These are phyloP conservation scores for Benthosema pterotum DNA, from an alignment of 2,797 vertebrate species.

Conservation along the genomic window DNA sequence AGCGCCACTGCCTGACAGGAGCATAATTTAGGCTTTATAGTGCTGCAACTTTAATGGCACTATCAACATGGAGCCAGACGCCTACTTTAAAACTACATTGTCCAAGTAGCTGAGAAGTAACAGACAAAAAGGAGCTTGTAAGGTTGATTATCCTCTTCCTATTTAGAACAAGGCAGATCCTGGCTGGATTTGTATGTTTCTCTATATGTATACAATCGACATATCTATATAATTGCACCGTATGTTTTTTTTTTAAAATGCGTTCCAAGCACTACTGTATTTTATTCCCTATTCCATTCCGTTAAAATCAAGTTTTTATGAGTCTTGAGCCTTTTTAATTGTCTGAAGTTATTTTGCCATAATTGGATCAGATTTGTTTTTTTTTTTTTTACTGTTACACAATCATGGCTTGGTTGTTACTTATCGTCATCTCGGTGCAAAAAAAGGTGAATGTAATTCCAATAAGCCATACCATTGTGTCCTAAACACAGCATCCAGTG, in stretches of 20 bases:
- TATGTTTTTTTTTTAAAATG: constrained; percentile 10
- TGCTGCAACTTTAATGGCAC: too few species aligned
- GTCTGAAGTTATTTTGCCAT: background rate
- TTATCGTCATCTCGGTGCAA: constrained; percentile 49
- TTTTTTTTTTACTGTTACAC: constrained; percentile 22
- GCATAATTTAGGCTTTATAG: too few species aligned
- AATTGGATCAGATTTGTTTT: constrained; percentile 12
- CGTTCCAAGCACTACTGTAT: constrained; percentile 14
- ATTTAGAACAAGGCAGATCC: constrained; percentile 9
- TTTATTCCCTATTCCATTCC: constrained; percentile 29
- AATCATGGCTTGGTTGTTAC: constrained; percentile 11
- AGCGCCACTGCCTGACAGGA: too few species aligned
- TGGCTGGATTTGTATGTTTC: background rate
- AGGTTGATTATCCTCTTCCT: constrained; percentile 29
- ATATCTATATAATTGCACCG: constrained; percentile 9
- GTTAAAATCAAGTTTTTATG: background rate
- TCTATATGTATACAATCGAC: background rate
- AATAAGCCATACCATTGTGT: constrained; percentile 78
- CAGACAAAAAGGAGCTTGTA: constrained; percentile 30
- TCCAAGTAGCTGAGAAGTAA: constrained; percentile 43
- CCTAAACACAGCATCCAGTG: constrained; percentile 66
- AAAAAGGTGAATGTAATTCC: constrained; percentile 75
- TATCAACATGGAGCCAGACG: too few species aligned
- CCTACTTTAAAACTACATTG: too few species aligned
- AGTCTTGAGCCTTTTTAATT: background rate